Percentiles rank a stretch among this genome's conserved stretches.
These are phyloP conservation scores for Drosophila ustulata DNA, from an alignment of 2,888 invertebrate species.

Conservation along the genomic window DNA sequence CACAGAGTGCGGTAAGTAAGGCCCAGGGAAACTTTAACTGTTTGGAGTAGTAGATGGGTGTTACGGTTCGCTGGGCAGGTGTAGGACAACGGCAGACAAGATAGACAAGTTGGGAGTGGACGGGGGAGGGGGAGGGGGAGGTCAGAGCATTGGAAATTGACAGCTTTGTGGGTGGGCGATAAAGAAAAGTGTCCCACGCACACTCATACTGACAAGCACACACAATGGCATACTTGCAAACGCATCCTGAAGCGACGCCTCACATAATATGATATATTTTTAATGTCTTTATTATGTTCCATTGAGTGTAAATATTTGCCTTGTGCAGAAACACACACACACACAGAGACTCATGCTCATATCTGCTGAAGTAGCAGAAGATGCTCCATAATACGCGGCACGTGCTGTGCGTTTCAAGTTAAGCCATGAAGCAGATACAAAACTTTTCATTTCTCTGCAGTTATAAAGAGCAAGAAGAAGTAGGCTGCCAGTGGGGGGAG, in stretches of 20 bases:
- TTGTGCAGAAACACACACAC: conserved; percentile 48
- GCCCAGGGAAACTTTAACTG: conserved; percentile 41
- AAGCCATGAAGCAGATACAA: conserved; percentile 49
- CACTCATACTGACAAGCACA: conserved; percentile 1
- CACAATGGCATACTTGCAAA: conserved; percentile 10
- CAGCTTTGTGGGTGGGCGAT: conserved; percentile 56
- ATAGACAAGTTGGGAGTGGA: conserved; percentile 11
- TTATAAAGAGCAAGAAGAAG: conserved; percentile 16
- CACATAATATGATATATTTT: conserved; percentile 73
- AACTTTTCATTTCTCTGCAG: conserved; percentile 44
- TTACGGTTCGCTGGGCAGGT: conserved; percentile 40
- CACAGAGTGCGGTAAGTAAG: conserved; percentile 39
- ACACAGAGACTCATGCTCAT: conserved; percentile 15
- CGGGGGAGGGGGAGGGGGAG: not conserved
- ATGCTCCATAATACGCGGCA: conserved; percentile 67
- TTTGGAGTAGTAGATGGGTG: conserved; percentile 12
- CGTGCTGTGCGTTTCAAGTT: conserved; percentile 64
- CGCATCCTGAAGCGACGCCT: conserved; percentile 27
- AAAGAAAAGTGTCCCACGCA: conserved; percentile 54
- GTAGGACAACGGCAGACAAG: conserved; percentile 5
- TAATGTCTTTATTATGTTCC: conserved; percentile 81
- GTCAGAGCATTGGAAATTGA: conserved; percentile 58
- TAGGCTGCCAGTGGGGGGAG: not conserved
- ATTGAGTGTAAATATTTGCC: conserved; percentile 80
- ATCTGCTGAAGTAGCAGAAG: conserved; percentile 33